Evolutionary conservation across 2,888 invertebrate genomes (phyloP).

Genomic region (Cosmopolites sordidus): DNA sequence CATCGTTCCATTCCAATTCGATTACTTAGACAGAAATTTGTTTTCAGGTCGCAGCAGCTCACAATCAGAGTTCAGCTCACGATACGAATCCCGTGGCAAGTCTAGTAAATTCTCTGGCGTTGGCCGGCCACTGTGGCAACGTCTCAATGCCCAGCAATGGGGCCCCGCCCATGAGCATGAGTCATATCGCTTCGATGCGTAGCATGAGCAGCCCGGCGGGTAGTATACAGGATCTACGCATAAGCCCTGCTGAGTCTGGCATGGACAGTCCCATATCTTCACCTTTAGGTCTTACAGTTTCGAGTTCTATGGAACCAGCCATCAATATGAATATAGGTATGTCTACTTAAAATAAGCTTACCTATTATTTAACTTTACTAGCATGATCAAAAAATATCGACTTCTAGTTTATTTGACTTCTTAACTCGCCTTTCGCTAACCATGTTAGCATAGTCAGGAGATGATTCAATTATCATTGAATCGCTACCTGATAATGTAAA

Average conservation of each 20-base stretch:
- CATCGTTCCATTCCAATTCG: conserved; percentile 34
- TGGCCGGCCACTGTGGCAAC: conserved; percentile 45
- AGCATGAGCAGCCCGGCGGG: conserved; percentile 49
- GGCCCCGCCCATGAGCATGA: conserved; percentile 45
- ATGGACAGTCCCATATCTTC: conserved; percentile 55
- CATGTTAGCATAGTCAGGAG: no score
- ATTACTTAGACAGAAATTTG: background rate
- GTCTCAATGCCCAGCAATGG: conserved; percentile 44
- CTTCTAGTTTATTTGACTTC: no score
- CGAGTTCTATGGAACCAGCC: conserved; percentile 49
- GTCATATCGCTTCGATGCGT: conserved; percentile 46
- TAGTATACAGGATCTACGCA: conserved; percentile 48
- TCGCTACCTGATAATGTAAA: no score
- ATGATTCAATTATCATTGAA: no score
- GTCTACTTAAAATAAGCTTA: no score
- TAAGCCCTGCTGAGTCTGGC: conserved; percentile 52
- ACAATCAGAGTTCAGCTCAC: conserved; percentile 53
- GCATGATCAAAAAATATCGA: no score
- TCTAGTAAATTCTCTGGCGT: conserved; percentile 46
- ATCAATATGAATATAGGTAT: conserved; percentile 42
- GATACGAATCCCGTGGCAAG: conserved; percentile 47
- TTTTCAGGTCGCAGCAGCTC: conserved; percentile 60
- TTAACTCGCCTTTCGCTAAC: no score
- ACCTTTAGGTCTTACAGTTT: conserved; percentile 59
- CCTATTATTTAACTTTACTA: no score